Conservation (phyloP, 2,888 invertebrate genomes). For the Chloroclysta siterata region DNA sequence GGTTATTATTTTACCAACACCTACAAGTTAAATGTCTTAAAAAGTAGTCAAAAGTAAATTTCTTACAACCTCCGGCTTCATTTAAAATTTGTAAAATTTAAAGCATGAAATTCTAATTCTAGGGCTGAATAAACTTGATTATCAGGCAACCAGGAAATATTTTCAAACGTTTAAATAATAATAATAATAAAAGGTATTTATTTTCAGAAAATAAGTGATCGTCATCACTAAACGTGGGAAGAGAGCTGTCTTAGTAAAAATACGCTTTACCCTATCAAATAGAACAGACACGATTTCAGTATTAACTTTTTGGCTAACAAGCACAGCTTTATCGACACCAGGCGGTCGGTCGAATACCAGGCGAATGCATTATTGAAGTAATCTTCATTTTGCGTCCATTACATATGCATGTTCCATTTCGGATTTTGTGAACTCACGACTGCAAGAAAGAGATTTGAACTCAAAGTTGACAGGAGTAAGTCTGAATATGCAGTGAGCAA, state of each 20-base stretch:
- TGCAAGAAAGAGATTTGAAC: slow-evolving; percentile 43
- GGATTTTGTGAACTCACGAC: slow-evolving; percentile 43
- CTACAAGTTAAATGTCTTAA: background rate
- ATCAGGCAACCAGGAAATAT: no score
- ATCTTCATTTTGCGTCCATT: slow-evolving; percentile 49
- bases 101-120: no score
- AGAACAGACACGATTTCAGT: slow-evolving; percentile 3
- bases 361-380: slow-evolving; percentile 46
- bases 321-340: slow-evolving; percentile 35
- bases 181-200: no score
- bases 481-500: slow-evolving; percentile 32
- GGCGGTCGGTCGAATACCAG: slow-evolving; percentile 39
- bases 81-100: background rate
- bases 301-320: slow-evolving; percentile 15
- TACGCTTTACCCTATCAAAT: background rate
- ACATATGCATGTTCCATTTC: slow-evolving; percentile 51
- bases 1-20: background rate
- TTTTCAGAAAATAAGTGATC: no score
- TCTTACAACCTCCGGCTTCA: background rate
- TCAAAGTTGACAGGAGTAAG: slow-evolving; percentile 31
- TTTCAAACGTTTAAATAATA: no score
- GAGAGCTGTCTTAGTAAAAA: background rate
- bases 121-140: no score
- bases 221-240: background rate
- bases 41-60: no score